phyloP scores from a whole-genome alignment of 2,888 invertebrate species.

The Nezara viridula region DNA sequence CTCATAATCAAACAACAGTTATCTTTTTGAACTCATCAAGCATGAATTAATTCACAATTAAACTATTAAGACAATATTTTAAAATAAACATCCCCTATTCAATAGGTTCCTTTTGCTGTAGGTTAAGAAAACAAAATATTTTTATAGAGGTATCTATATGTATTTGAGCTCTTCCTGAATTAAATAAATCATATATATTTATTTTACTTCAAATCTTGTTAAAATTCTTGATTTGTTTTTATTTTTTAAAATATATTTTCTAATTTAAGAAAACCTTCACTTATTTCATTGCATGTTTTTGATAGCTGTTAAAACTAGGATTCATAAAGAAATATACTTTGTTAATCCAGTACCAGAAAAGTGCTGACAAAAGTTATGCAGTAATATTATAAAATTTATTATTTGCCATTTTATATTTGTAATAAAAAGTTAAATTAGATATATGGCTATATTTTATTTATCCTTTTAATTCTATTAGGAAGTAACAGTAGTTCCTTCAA shows the following conservation, averaged over 20 bases:
- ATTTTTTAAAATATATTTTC: neutral
- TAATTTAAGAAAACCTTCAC: neutral
- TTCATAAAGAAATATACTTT: neutral
- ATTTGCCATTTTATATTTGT: constrained; percentile 47
- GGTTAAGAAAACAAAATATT: neutral
- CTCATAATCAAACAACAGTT: neutral
- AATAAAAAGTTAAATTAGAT: neutral
- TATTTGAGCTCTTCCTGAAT: constrained; percentile 34
- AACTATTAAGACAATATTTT: neutral
- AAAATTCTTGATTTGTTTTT: neutral
- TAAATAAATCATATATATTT: neutral
- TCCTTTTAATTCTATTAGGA: neutral
- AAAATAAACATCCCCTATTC: neutral
- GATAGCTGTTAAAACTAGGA: neutral
- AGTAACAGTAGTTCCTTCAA: too few relatives aligned
- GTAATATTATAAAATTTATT: neutral
- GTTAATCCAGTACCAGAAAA: constrained; percentile 6
- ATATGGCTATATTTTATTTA: neutral
- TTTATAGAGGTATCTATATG: neutral
- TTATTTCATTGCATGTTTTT: neutral
- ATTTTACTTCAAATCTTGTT: neutral
- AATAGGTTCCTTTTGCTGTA: neutral
- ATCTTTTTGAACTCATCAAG: neutral
- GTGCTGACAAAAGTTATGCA: neutral
- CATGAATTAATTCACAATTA: neutral